Evolutionary conservation across 2,888 invertebrate genomes (phyloP), one percentile per base, ranked within the genome.

Genomic region (Drosophila putrida): DNA sequence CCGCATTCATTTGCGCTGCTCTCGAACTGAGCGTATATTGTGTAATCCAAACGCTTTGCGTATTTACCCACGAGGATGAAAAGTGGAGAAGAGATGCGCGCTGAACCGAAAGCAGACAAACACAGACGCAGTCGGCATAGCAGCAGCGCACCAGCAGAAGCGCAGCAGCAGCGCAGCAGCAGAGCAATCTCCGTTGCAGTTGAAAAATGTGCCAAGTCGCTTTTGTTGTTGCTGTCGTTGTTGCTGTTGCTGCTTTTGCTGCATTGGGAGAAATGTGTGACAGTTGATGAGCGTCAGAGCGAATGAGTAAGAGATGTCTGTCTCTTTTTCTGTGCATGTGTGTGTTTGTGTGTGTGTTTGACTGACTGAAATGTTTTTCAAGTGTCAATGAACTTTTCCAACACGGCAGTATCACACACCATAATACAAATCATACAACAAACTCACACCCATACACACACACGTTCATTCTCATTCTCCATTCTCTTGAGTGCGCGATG

Each of bases 371-470:
- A 81, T 88, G 84, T 88, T 88, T 88, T 88, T 86, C 87, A 90
- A 91, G 91, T 92, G 92, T 92, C 92, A 92, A 91, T 92, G 92
- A 92, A 92, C 92, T 90, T 91, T 91, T 88, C 75, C 81, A 81
- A 81, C 88, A 85, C 88, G 88, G 88, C 88, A 85, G 77, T 82
- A 82, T 78, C 80, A 80, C 83, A 88, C 67, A 81, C 75, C 68
- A 82, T 75, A 74, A 70, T 67, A 73, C 72, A 81, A 72, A 80
- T 78, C 78, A 82, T 71, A 74, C 74, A 68, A 64, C 58, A 67
- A 68, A 46, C 57, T 51, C 54, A 70, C 57, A 68, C 61, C 71
- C 63, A 67, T 57, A 64, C 36, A 72, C 51, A 64, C 59, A 60
- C 49, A 61, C 49, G 50, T 61, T 61, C 47, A 64, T 36, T 53